Percentiles rank a stretch among this genome's conserved stretches.
Evolutionary conservation across 2,113 vertebrate genomes (phyloP).

Genomic region (Cyprinodon tularosa): DNA sequence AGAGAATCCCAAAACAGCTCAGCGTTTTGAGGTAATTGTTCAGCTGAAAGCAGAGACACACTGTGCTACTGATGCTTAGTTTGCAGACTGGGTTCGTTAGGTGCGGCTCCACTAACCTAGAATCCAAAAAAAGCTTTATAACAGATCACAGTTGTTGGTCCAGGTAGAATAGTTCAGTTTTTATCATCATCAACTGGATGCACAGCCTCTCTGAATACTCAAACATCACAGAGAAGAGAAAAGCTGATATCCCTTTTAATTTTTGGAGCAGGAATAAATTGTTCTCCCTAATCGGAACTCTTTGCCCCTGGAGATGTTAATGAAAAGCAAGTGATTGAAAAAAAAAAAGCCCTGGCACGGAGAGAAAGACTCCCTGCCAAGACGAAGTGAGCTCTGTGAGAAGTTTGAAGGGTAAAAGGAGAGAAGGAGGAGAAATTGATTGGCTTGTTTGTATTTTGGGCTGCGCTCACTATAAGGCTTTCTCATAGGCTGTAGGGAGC

Average conservation of each 20-base stretch:
- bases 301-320: slow-evolving; percentile 36
- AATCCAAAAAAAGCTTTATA: slow-evolving; percentile 49
- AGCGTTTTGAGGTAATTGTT: slow-evolving; percentile 38
- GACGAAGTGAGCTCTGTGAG: slow-evolving; percentile 25
- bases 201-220: slow-evolving; percentile 6
- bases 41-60: slow-evolving; percentile 44
- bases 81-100: slow-evolving; percentile 29
- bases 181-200: neutral
- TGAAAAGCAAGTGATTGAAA: slow-evolving; percentile 22
- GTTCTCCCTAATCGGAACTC: slow-evolving; percentile 29
- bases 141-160: slow-evolving; percentile 52
- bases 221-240: slow-evolving; percentile 44
- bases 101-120: slow-evolving; percentile 36
- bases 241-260: slow-evolving; percentile 6
- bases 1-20: slow-evolving; percentile 27
- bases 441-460: slow-evolving; percentile 37
- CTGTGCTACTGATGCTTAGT: slow-evolving; percentile 29
- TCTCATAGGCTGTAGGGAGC: slow-evolving; percentile 7
- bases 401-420: slow-evolving; percentile 5
- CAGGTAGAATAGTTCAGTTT: slow-evolving; percentile 26
- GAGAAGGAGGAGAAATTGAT: slow-evolving; percentile 33
- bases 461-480: slow-evolving; percentile 15
- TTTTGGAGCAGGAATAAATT: slow-evolving; percentile 27
- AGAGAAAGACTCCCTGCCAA: slow-evolving; percentile 30
- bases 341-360: slow-evolving; percentile 11